Evolutionary conservation across 2,888 invertebrate genomes (phyloP), one percentile per base, ranked within the genome.

Genomic region (Orgyia antiqua): DNA sequence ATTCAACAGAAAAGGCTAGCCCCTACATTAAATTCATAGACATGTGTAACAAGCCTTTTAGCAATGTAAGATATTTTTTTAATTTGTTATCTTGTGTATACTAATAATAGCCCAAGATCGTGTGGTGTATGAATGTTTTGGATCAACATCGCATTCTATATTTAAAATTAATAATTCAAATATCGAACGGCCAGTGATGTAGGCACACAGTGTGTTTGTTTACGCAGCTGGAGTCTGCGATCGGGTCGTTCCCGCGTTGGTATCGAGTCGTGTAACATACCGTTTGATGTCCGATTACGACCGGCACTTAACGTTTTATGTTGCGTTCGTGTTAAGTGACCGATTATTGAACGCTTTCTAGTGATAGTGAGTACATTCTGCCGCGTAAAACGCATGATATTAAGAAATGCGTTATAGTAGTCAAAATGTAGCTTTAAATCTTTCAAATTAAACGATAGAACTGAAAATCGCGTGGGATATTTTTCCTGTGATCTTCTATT

Each of bases 251-350:
- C 47, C 44, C 34, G 43, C 31, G 40, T 41, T 27, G 41, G 46
- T 55, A 66, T 62, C 59, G 57, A 55, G 42, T 54, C 41, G 57
- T 52, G 61, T 48, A 61, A 68, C 64, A 58, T 54, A 55, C 45
- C 59, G 65, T 68, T 69, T 65, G 67, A 68, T 58, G 69, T 68
- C 52, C 57, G 61, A 68, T 65, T 68, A 64, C 64, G 50, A 52
- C 51, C 40, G 48, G 56, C 68, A 68, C 68, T 71, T 63, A 59
- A 45, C 54, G 52, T 60, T 68, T 64, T 57, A 64, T 63, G 62
- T 59, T 54, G 52, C 51, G 49, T 62, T 55, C 52, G 51, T 63
- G 63, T 58, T 63, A 65, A 67, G 60, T 68, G 63, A 65, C 59
- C 67, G 68, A 68, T 70, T 68, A 64, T 65, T 59, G 55, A 56